Evolutionary conservation across 2,113 vertebrate genomes (phyloP), one percentile per base, ranked within the genome.

Genomic region (Phalacrocorax carbo): DNA sequence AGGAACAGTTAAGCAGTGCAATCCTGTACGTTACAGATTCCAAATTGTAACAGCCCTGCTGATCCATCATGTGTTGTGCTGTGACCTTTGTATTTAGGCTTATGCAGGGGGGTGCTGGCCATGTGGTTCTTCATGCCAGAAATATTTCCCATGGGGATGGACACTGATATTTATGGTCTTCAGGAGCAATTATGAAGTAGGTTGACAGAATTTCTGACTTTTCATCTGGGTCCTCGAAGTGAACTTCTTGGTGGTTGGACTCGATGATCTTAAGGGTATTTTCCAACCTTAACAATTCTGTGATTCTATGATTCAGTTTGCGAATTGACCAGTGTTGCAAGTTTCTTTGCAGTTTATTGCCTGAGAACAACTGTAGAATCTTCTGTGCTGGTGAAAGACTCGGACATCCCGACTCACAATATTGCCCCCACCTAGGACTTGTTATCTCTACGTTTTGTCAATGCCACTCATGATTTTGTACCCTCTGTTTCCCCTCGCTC

Each of bases 61-160:
- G 79, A 44, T 64, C 68, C 22, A 11, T 90, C 78, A 14, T 20
- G 14, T 73, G 86, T 57, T 51, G 29, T 44, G 64, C 34, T 52
- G 61, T 87, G 94, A 73, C 79, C 86, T 94, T 95, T 92, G 73
- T 72, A 13, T 81, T 46, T 81, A 70, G 62, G 15, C 18, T 81
- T 60, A 9, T 23, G 54, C 32, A 51, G 51, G 54, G 25, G 21
- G 71, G 44, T 51, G 70, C 73, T 92, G 86, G 29, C 54, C 60
- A 4, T 13, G 77, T 40, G n/a, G 29, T 38, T 87, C 38, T 57
- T 93, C 58, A 8, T 83, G 72, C 68, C 69, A 69, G 78, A 72
- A 72, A 54, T 71, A 42, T 23, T 93, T 92, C 72, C 64, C 40
- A 2, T 55, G 22, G 58, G 68, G 16, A 27, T 16, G n/a, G 82